These are phyloP conservation scores for Cheilosia vernalis DNA, from an alignment of 2,888 invertebrate genomes.

Conservation along the genomic window DNA sequence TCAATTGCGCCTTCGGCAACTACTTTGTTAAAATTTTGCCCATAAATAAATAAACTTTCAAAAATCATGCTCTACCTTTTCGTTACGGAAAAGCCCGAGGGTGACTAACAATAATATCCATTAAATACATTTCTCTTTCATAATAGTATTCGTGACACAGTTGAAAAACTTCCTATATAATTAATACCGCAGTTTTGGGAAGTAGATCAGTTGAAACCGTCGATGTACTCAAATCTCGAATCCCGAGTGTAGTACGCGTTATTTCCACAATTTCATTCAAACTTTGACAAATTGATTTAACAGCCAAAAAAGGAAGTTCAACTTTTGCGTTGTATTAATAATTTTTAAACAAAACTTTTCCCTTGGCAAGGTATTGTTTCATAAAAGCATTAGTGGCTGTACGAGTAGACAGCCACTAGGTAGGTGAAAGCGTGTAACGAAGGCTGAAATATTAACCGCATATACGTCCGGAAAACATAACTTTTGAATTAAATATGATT, in stretches of 20 bases:
- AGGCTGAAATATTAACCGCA: conserved; percentile 60
- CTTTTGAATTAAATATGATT: conserved; percentile 71
- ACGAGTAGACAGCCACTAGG: conserved; percentile 14
- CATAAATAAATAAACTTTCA: too few species aligned
- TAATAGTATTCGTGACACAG: conserved; percentile 12
- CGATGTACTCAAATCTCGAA: neutral
- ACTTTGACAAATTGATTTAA: conserved; percentile 56
- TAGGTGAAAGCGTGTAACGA: conserved; percentile 15
- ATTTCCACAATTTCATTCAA: conserved; percentile 7
- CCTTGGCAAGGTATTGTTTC: conserved; percentile 41
- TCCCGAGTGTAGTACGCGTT: neutral
- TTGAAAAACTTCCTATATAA: conserved; percentile 19
- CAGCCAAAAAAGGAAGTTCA: conserved; percentile 30
- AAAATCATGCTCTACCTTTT: too few species aligned
- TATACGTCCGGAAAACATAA: conserved; percentile 61
- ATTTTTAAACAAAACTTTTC: conserved; percentile 61
- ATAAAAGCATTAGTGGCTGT: conserved; percentile 43
- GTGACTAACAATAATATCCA: neutral
- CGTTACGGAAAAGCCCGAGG: neutral
- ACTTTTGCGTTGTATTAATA: conserved; percentile 58
- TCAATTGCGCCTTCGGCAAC: too few species aligned
- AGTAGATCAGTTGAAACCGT: conserved; percentile 9
- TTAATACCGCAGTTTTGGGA: conserved; percentile 17
- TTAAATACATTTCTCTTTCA: neutral
- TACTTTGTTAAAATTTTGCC: too few species aligned